These are phyloP conservation scores for Blennius ocellaris DNA, from an alignment of 2,113 vertebrate genomes.

Conservation along the genomic window DNA sequence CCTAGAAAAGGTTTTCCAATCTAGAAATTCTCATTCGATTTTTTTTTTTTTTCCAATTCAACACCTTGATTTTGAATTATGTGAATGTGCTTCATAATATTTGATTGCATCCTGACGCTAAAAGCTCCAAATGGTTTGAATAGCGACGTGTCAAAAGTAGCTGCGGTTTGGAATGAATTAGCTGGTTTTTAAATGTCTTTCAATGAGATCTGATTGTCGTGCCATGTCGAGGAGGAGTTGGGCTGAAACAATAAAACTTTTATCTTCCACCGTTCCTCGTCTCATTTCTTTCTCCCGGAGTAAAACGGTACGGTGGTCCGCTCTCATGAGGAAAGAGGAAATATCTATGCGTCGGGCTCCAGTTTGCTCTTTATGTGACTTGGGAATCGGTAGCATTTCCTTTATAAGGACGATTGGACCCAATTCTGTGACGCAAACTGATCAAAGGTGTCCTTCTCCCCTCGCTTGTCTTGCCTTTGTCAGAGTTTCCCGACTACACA, in stretches of 20 bases:
- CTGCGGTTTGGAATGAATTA: neutral
- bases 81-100: constrained; percentile 25
- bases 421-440: no score
- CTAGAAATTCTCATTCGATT: no score
- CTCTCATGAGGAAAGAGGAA: no score
- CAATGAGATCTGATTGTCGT: neutral
- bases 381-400: no score
- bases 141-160: constrained; percentile 5
- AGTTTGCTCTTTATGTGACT: no score
- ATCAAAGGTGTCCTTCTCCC: no score
- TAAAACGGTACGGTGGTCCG: neutral
- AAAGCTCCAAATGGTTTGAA: constrained; percentile 6
- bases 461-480: no score
- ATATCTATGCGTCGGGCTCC: no score
- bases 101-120: constrained; percentile 17
- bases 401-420: no score
- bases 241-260: constrained; percentile 50
- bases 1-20: constrained; percentile 18
- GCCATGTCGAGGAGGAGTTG: neutral
- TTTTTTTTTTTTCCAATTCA: neutral
- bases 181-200: neutral
- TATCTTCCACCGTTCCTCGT: constrained; percentile 13
- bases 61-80: constrained; percentile 6
- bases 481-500: no score
- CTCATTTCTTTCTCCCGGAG: neutral